Conservation (phyloP, 2,797 vertebrate species). For the Pantherophis alleghaniensis region DNA sequence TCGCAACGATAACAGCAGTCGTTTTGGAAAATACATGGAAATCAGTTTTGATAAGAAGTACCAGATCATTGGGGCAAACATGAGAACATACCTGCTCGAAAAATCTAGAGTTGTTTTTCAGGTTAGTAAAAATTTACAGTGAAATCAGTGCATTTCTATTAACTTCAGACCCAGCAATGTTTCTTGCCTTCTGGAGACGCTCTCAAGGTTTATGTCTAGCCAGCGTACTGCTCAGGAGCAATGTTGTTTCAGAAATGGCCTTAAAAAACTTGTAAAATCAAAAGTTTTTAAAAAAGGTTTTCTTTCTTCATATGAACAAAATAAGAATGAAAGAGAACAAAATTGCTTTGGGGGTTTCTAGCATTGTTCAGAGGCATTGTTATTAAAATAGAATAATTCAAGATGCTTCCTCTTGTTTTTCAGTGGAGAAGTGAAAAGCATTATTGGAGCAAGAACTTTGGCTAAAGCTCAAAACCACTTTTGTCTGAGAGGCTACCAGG, state of each 20-base stretch:
- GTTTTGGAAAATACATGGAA: conserved; percentile 98
- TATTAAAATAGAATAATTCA: not conserved
- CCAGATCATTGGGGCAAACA: conserved; percentile 95
- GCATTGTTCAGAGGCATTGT: not conserved
- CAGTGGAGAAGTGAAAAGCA: conserved; percentile 5
- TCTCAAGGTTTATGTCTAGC: not conserved
- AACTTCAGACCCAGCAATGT: not conserved
- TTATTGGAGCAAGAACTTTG: not conserved
- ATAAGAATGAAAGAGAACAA: not conserved
- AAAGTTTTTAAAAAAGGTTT: not conserved
- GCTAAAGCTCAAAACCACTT: not conserved
- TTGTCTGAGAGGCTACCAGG: not conserved
- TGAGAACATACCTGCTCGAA: conserved; percentile 96
- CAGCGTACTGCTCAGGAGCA: not conserved
- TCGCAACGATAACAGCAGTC: conserved; percentile 97
- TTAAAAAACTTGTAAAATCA: not conserved
- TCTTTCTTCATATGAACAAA: not conserved
- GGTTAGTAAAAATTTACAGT: conserved; percentile 66
- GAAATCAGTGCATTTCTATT: not conserved
- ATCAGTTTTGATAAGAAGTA: conserved; percentile 91
- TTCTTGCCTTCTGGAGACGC: not conserved
- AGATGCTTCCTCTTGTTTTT: conserved; percentile 11
- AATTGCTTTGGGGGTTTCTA: not conserved
- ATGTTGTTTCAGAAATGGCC: not conserved
- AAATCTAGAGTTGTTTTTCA: conserved; percentile 98